Percentiles rank a stretch among this genome's conserved stretches.
Conservation (phyloP, 2,797 vertebrate genomes). For the Typhlichthys eigenmanni region DNA sequence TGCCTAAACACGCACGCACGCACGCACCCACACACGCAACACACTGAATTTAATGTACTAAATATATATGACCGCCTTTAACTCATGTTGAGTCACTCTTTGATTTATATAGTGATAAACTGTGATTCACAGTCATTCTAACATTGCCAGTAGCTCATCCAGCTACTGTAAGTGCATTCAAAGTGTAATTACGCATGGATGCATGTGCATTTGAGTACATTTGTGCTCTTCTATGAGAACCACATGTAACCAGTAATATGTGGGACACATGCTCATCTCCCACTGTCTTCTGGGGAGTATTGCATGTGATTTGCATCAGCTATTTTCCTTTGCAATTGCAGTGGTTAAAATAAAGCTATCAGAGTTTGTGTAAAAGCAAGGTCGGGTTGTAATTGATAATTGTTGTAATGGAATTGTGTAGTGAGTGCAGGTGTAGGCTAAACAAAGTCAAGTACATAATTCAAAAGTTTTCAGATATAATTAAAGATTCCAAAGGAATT, state of each 20-base stretch:
- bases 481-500: too few relatives aligned
- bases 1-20: too few relatives aligned
- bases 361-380: too few relatives aligned
- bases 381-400: too few relatives aligned
- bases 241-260: background rate
- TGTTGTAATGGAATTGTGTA: too few relatives aligned
- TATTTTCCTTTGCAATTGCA: slow-evolving; percentile 2
- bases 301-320: slow-evolving; percentile 48
- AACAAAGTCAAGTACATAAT: too few relatives aligned
- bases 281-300: slow-evolving; percentile 16
- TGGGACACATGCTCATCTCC: background rate
- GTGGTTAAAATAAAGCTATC: background rate
- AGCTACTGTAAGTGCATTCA: slow-evolving; percentile 8
- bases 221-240: background rate
- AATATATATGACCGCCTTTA: too few relatives aligned
- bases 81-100: slow-evolving; percentile 16
- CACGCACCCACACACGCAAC: too few relatives aligned
- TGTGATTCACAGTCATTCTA: slow-evolving; percentile 41
- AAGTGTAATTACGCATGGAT: slow-evolving; percentile 26
- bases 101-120: slow-evolving; percentile 16
- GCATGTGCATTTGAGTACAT: slow-evolving; percentile 3
- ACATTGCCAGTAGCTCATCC: slow-evolving; percentile 18
- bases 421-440: too few relatives aligned
- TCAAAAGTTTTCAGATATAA: too few relatives aligned
- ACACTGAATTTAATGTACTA: too few relatives aligned